These are phyloP conservation scores for Ryuthela nishihirai DNA, from an alignment of 2,888 invertebrate species.

Conservation along the genomic window DNA sequence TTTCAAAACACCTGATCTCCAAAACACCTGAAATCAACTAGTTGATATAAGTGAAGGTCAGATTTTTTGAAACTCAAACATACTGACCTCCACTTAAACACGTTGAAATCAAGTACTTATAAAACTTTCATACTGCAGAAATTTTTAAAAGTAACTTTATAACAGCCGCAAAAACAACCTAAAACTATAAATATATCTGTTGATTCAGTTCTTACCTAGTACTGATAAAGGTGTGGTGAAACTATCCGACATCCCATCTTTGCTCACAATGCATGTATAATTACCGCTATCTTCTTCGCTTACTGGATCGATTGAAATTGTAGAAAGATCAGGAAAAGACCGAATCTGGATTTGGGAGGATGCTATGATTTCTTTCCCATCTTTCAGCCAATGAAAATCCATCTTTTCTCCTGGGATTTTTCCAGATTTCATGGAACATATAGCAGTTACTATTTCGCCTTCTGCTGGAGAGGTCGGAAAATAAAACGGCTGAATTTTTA, in stretches of 20 bases:
- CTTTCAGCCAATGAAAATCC: slow-evolving; percentile 27
- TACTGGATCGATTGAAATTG: slow-evolving; percentile 16
- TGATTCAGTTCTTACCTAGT: slow-evolving; percentile 12
- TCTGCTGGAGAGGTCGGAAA: slow-evolving; percentile 11
- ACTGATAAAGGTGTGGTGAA: slow-evolving; percentile 4
- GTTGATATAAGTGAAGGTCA: too few relatives aligned
- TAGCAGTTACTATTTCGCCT: slow-evolving; percentile 16
- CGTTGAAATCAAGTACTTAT: too few relatives aligned
- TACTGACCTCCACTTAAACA: too few relatives aligned
- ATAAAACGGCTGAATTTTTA: slow-evolving; percentile 24
- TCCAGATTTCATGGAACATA: slow-evolving; percentile 17
- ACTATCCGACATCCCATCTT: slow-evolving; percentile 18
- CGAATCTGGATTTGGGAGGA: slow-evolving; percentile 4
- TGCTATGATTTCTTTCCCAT: slow-evolving; percentile 16
- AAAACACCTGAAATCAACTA: too few relatives aligned
- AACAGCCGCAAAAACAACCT: too few relatives aligned
- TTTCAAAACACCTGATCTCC: too few relatives aligned
- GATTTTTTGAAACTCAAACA: too few relatives aligned
- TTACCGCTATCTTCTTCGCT: slow-evolving; percentile 22
- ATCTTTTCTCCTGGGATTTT: slow-evolving; percentile 12
- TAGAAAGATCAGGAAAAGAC: slow-evolving; percentile 15
- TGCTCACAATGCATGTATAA: slow-evolving; percentile 21
- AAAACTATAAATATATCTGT: too few relatives aligned
- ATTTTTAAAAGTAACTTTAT: too few relatives aligned
- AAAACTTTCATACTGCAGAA: too few relatives aligned